Evolutionary conservation across 1,140 invertebrate species (phyloP), one percentile per base, ranked within the genome.

Genomic region (Cyphomyrmex costatus): DNA sequence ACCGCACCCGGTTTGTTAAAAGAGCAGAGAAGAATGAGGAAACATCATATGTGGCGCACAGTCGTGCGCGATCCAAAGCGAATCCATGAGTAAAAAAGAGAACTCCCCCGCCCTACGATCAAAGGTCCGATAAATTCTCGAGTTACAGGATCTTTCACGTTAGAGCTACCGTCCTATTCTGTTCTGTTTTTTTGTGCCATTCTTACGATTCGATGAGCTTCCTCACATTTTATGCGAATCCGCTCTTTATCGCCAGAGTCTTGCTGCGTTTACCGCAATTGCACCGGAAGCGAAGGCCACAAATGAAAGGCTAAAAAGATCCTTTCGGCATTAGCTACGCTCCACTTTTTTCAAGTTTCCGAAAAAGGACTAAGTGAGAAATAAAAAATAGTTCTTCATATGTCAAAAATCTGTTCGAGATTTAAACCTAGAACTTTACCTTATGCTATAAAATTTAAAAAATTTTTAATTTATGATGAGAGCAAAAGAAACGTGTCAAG

Each of bases 81-180:
- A 6, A 84, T 68, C 12, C 65, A 27, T 6, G 42, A 56, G 90
- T 88, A 90, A 89, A 82, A n/a, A 51, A n/a, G 14, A 76, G n/a
- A 42, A 56, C n/a, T 63, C 65, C 60, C 70, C 53, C 27, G 19
- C 30, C 0, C 51, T 8, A 16, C 56, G 89, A 88, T 86, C 79
- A 77, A 79, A 84, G 86, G 78, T 88, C 86, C 30, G 63, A 87
- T 19, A 90, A 88, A 77, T 10, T 91, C 90, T 91, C 89, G 36
- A 87, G 84, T 91, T 91, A 91, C 89, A 71, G 87, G 33, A 83
- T 58, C 19, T 49, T 63, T 70, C 68, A 61, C 7, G 14, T 33
- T 68, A 30, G 27, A 58, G 30, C 63, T 66, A 46, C 66, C 65
- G 78, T 14, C 33, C 33, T 12, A 46, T 49, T 36, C 21, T 42